Conservation (phyloP, 2,797 vertebrate species). For the Esox lucius region DNA sequence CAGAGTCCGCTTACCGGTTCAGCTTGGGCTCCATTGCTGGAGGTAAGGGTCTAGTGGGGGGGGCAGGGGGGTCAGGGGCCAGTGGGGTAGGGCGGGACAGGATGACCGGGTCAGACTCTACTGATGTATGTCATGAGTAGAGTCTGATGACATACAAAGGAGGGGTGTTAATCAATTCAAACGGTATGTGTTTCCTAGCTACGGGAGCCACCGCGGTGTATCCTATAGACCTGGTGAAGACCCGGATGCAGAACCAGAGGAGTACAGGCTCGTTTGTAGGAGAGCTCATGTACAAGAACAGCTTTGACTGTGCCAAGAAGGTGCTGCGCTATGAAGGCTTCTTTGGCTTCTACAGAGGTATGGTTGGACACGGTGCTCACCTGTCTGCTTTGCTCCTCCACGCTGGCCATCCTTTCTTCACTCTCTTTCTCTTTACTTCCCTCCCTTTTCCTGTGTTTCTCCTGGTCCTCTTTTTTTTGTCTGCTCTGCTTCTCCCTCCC, state of each 20-base stretch:
- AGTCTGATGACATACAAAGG: no score
- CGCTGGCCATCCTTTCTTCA: background rate
- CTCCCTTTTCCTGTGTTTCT: background rate
- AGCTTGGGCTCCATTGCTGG: constrained; percentile 93
- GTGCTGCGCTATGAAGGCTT: constrained; percentile 96
- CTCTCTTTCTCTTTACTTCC: background rate
- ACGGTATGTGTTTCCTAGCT: constrained; percentile 67
- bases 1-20: constrained; percentile 96
- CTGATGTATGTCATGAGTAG: no score
- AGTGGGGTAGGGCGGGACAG: no score
- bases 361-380: background rate
- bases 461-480: background rate
- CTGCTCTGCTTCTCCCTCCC: background rate
- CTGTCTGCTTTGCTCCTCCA: constrained; percentile 15
- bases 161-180: no score
- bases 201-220: constrained; percentile 97
- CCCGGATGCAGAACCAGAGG: constrained; percentile 98
- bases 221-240: constrained; percentile 98
- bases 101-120: no score
- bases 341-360: constrained; percentile 96
- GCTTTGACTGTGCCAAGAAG: constrained; percentile 98
- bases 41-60: constrained; percentile 70
- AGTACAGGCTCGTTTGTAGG: constrained; percentile 91
- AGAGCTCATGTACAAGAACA: constrained; percentile 99
- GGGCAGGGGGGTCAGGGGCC: background rate